Percentiles rank a stretch among this genome's conserved stretches.
Conservation (phyloP, 2,113 vertebrate species). For the Pterophyllum scalare region DNA sequence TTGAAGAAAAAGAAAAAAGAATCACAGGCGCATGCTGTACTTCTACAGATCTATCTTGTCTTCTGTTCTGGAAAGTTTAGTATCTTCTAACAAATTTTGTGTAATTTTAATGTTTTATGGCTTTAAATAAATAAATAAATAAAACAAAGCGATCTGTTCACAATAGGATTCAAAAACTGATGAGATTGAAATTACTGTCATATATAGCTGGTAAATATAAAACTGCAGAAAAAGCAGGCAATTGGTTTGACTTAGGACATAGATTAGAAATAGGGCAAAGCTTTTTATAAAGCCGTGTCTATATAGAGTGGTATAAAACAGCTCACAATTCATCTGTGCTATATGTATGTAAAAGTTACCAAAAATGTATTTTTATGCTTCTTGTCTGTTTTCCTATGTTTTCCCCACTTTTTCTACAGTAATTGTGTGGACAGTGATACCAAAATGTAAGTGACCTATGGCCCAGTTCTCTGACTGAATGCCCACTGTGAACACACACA, state of each 20-base stretch:
- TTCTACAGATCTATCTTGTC: not conserved
- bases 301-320: not conserved
- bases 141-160: not conserved
- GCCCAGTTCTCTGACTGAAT: not conserved
- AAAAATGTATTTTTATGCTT: not conserved
- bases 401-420: not conserved
- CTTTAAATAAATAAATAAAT: not conserved
- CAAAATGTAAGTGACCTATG: not conserved
- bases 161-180: not conserved
- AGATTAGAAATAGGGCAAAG: too few species aligned
- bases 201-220: too few species aligned
- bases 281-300: too few species aligned
- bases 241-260: too few species aligned
- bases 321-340: not conserved
- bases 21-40: not conserved
- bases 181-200: too few species aligned
- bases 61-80: not conserved
- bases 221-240: not conserved
- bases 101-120: not conserved
- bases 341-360: not conserved
- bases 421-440: not conserved
- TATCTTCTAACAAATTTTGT: not conserved
- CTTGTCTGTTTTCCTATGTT: not conserved
- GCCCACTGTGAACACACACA: not conserved
- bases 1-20: conserved; percentile 7